A percentile compares a stretch with the other conserved stretches of the same genome.
These are phyloP conservation scores for Apocheima hispidaria DNA, from an alignment of 2,888 invertebrate species.

Conservation along the genomic window DNA sequence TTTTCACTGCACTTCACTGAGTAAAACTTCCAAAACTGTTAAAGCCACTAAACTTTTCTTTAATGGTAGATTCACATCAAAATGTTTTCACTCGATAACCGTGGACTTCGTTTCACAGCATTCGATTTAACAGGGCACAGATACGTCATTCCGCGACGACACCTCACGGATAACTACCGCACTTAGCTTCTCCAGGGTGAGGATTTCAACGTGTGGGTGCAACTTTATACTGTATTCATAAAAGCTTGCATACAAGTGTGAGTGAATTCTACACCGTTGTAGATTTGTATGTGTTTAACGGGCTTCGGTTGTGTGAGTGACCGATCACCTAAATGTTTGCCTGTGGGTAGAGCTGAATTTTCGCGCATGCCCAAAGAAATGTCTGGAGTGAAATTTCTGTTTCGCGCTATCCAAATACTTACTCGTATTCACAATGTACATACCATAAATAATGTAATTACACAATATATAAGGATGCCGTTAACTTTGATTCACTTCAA, in stretches of 20 bases:
- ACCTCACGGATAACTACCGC: constrained; percentile 66
- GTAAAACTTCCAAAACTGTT: constrained; percentile 23
- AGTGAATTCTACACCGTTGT: constrained; percentile 55
- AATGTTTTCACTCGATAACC: constrained; percentile 41
- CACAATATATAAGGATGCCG: no score
- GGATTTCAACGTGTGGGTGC: constrained; percentile 61
- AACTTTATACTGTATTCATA: constrained; percentile 51
- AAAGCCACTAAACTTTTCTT: constrained; percentile 37
- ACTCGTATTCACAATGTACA: background rate
- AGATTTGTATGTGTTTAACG: constrained; percentile 64
- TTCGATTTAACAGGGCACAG: background rate
- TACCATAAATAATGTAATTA: background rate
- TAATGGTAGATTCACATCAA: constrained; percentile 32
- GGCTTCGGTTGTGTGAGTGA: constrained; percentile 56
- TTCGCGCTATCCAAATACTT: constrained; percentile 70
- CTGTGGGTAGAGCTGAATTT: constrained; percentile 61
- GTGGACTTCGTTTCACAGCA: constrained; percentile 8
- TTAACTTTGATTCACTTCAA: no score
- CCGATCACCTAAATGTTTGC: constrained; percentile 63
- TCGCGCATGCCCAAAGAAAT: constrained; percentile 65
- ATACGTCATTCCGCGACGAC: constrained; percentile 43
- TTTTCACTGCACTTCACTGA: constrained; percentile 37
- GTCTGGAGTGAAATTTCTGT: constrained; percentile 66
- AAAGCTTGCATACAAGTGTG: constrained; percentile 54
- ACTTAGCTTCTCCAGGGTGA: constrained; percentile 71